Base-by-base conservation (phyloP, 1,140 invertebrate species). In the Solenopsis fugax region DNA sequence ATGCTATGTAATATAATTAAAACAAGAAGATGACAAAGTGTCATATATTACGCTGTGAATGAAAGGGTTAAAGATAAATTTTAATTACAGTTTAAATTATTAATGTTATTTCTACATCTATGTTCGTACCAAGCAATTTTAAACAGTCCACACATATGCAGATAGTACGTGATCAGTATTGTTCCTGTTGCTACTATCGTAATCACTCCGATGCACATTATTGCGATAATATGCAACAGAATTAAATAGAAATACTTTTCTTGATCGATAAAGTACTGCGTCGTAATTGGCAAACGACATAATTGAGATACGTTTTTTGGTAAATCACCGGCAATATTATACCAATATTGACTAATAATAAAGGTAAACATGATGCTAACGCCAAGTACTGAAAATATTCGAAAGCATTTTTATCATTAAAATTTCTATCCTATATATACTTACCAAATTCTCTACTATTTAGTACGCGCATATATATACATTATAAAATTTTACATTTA, bases 231-330 rank as follows among this genome's bases (percentile, higher is more conserved):
- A 1, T 77, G 75, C 5, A 77, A 34, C 7, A 77, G 0, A 60
- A 76, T 58, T 3, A 77, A 62, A 34, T 45, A 48, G 21, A 77
- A 64, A 29, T 76, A 62, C 10, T 76, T 60, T 21, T 60, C 21
- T 18, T 76, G 73, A 60, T 76, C 73, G 9, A 76, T 45, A 3
- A 76, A 76, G 24, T 76, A 76, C 0, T 76, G 54, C 34, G 18
- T 62, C 24, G 10, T 34, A 29, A 78, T 48, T 9, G 41, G 16
- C 4, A 64, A 0, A 4, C 10, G 41, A 24, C 54, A 13, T 16
- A n/a, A 18, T 41, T n/a, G 52, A 34, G 76, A 50, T 34, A n/a
- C 5, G 4, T 78, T 65, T 65, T 29, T 37, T 12, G 10, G 10
- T 65, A 78, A 64, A 50, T 48, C 7, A 21, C 21, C 4, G 1